A percentile compares a stretch with the other conserved stretches of the same genome.
Conservation (phyloP, 2,797 vertebrate genomes). For the Rachycentron canadum region DNA sequence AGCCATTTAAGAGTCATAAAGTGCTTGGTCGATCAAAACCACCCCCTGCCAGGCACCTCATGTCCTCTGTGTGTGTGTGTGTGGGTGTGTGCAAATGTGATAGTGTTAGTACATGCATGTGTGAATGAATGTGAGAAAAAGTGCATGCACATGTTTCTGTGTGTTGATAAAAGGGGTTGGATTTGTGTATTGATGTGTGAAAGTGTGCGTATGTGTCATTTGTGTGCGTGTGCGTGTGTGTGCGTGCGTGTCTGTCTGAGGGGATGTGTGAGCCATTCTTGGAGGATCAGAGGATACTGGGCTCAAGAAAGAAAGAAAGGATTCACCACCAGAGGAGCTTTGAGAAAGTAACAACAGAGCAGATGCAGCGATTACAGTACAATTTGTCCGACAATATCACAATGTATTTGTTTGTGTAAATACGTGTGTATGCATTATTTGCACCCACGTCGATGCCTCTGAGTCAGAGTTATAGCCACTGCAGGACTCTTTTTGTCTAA, state of each 20-base stretch:
- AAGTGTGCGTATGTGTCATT: slow-evolving; percentile 11
- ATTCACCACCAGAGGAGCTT: slow-evolving; percentile 44
- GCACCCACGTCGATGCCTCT: neutral
- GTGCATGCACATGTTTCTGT: slow-evolving; percentile 1
- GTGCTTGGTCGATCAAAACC: slow-evolving; percentile 71
- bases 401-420: slow-evolving; percentile 18
- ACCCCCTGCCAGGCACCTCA: slow-evolving; percentile 57
- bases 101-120: neutral
- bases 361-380: slow-evolving; percentile 37
- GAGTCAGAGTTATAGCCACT: slow-evolving; percentile 17
- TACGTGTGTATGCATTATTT: slow-evolving; percentile 35
- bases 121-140: slow-evolving; percentile 1
- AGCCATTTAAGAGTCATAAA: slow-evolving; percentile 71
- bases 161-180: too few species aligned
- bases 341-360: slow-evolving; percentile 42
- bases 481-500: slow-evolving; percentile 2
- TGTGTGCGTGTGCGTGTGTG: slow-evolving; percentile 26
- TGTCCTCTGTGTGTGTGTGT: slow-evolving; percentile 33
- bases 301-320: slow-evolving; percentile 39
- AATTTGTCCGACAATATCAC: slow-evolving; percentile 22
- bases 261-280: slow-evolving; percentile 31
- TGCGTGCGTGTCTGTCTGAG: slow-evolving; percentile 17
- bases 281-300: slow-evolving; percentile 53
- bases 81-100: neutral
- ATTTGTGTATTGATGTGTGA: slow-evolving; percentile 19